phyloP scores from a whole-genome alignment of 2,113 vertebrate species.

The Salvator merianae region DNA sequence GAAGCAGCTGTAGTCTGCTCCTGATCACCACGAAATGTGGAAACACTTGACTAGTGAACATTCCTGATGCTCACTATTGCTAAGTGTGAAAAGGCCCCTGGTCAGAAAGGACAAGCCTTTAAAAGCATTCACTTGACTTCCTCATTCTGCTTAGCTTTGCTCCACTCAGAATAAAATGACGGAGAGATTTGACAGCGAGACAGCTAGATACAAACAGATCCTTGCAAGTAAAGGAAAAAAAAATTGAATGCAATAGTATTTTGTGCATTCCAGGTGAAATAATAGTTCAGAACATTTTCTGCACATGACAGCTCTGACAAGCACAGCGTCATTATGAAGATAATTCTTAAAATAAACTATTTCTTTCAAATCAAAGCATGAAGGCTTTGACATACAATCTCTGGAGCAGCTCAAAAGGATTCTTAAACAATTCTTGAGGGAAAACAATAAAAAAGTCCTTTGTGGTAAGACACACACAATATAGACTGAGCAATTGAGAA shows the following conservation, averaged over 20 bases:
- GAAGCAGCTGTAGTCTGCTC: too few species aligned
- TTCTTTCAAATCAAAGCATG: neutral
- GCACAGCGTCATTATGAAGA: rapidly evolving
- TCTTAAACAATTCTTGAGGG: slow-evolving; percentile 2
- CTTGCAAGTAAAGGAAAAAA: slow-evolving; percentile 3
- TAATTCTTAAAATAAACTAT: slow-evolving; percentile 17
- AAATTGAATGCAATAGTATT: neutral
- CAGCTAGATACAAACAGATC: neutral
- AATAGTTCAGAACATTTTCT: slow-evolving; percentile 17
- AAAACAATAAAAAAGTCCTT: neutral
- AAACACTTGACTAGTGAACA: too few species aligned
- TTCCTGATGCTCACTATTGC: too few species aligned
- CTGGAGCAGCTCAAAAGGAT: neutral
- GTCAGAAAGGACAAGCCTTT: neutral
- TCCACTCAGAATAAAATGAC: neutral
- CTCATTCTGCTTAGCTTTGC: neutral
- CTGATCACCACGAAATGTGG: too few species aligned
- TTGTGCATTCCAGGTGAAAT: neutral
- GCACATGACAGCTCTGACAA: neutral
- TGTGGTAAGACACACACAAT: neutral
- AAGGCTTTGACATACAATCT: slow-evolving; percentile 2
- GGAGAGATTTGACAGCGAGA: neutral
- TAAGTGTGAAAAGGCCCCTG: too few species aligned
- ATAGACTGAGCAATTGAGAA: neutral
- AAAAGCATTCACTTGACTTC: neutral